Evolutionary conservation across 2,888 invertebrate species (phyloP).

Genomic region (Himalopsyche anomala): DNA sequence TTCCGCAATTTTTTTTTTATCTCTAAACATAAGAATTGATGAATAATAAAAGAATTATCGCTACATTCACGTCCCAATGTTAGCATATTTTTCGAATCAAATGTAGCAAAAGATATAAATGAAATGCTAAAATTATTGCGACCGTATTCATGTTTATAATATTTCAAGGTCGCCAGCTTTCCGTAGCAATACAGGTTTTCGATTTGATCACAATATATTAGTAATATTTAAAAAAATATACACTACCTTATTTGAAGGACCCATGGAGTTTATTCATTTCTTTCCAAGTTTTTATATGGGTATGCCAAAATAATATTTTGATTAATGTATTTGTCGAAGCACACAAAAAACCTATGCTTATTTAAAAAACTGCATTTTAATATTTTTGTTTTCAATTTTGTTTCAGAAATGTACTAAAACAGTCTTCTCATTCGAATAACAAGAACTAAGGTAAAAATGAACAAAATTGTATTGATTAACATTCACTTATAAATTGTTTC

Average conservation of each 20-base stretch:
- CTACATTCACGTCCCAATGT: not conserved
- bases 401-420: constrained; percentile 11
- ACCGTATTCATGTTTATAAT: not conserved
- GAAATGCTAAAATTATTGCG: not conserved
- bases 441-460: not conserved
- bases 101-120: not conserved
- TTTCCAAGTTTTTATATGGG: too few relatives aligned
- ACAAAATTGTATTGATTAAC: too few relatives aligned
- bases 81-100: constrained; percentile 9
- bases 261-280: too few relatives aligned
- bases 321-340: too few relatives aligned
- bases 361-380: too few relatives aligned
- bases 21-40: not conserved
- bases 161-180: not conserved
- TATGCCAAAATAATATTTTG: too few relatives aligned
- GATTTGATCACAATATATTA: too few relatives aligned
- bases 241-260: too few relatives aligned
- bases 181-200: not conserved
- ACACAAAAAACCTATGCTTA: too few relatives aligned
- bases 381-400: not conserved
- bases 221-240: too few relatives aligned
- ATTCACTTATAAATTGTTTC: too few relatives aligned
- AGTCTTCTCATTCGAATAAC: not conserved
- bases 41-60: not conserved
- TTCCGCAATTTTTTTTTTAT: not conserved